phyloP scores from a whole-genome alignment of 2,797 vertebrate genomes.

The Leptoclinus maculatus region DNA sequence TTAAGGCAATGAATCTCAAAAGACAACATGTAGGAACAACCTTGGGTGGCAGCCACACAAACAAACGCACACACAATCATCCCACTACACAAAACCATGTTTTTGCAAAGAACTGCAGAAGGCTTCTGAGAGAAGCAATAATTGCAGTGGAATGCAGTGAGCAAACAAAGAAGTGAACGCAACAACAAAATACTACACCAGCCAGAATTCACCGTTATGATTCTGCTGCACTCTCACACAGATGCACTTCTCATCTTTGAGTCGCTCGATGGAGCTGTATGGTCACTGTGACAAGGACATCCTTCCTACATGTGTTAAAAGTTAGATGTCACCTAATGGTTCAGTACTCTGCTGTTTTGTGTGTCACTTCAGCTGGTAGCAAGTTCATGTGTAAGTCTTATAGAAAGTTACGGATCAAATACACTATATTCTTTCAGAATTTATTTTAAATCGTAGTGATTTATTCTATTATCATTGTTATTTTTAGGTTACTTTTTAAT shows the following conservation, averaged over 20 bases:
- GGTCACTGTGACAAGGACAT: background rate
- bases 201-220: slow-evolving; percentile 24
- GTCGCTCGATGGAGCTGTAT: background rate
- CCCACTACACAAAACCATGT: slow-evolving; percentile 18
- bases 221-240: background rate
- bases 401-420: background rate
- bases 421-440: background rate
- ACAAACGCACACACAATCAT: slow-evolving; percentile 26
- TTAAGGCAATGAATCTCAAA: slow-evolving; percentile 77
- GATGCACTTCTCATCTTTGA: background rate
- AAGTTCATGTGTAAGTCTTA: background rate
- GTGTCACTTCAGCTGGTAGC: background rate
- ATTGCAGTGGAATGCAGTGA: slow-evolving; percentile 33
- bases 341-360: background rate
- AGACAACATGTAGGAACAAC: slow-evolving; percentile 72
- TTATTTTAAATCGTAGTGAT: background rate
- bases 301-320: background rate
- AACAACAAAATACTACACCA: slow-evolving; percentile 31
- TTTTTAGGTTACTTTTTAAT: background rate
- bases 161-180: slow-evolving; percentile 48
- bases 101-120: slow-evolving; percentile 36
- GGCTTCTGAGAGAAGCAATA: slow-evolving; percentile 40
- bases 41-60: slow-evolving; percentile 64
- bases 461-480: background rate
- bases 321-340: background rate